phyloP scores from a whole-genome alignment of 2,797 vertebrate genomes.

The Phrynocephalus guinanensis region DNA sequence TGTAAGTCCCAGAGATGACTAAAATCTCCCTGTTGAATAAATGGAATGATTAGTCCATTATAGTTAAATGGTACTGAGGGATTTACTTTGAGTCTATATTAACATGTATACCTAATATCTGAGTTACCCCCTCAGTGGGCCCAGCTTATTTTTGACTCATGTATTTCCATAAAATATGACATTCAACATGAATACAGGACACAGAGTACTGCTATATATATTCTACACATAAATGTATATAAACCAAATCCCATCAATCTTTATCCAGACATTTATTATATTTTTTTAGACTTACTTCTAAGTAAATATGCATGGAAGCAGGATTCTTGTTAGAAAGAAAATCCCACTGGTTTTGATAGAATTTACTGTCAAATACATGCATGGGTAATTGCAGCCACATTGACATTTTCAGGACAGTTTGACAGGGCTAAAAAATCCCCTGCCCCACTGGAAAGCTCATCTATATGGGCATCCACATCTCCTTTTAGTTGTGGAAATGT shows the following conservation, averaged over 20 bases:
- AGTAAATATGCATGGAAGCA: not conserved
- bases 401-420: constrained; percentile 42
- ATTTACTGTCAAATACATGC: not conserved
- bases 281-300: not conserved
- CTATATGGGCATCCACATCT: constrained; percentile 13
- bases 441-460: not conserved
- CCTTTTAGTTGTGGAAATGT: not conserved
- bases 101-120: not conserved
- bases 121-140: not conserved
- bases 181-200: no score
- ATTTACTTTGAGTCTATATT: not conserved
- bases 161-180: not conserved
- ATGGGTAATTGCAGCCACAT: not conserved
- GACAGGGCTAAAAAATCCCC: not conserved
- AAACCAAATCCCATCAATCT: not conserved
- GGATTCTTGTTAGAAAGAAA: not conserved
- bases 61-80: not conserved
- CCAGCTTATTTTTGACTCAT: not conserved
- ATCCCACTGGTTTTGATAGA: not conserved
- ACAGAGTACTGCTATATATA: not conserved
- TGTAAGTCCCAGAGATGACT: not conserved
- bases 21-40: not conserved
- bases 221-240: not conserved
- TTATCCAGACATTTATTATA: not conserved
- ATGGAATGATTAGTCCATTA: not conserved